Conservation (phyloP, 2,797 vertebrate genomes). For the Falco berigora region DNA sequence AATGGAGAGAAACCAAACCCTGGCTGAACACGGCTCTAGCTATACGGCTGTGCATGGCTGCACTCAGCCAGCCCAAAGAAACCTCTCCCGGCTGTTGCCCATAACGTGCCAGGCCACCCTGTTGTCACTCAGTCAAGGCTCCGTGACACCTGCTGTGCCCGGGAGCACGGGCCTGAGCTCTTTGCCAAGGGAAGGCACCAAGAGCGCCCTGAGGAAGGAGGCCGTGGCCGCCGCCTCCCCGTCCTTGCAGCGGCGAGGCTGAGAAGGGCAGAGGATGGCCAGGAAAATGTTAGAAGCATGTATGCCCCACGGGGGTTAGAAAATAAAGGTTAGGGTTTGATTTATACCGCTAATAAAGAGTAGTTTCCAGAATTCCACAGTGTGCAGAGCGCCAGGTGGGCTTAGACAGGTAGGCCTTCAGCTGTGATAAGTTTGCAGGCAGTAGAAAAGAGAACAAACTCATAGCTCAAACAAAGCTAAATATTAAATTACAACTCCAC, state of each 20-base stretch:
- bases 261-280: not conserved
- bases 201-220: too few species aligned
- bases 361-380: not conserved
- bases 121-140: not conserved
- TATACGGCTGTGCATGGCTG: not conserved
- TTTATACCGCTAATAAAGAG: not conserved
- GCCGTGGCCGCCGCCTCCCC: not conserved
- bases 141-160: rapidly evolving
- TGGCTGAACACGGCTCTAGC: not conserved
- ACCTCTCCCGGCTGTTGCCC: not conserved
- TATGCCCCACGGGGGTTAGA: not conserved
- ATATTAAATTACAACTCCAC: not conserved
- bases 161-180: not conserved
- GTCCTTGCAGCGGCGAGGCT: not conserved
- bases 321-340: not conserved
- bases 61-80: not conserved
- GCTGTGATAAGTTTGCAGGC: not conserved
- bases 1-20: not conserved
- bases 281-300: not conserved
- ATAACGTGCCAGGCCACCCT: not conserved
- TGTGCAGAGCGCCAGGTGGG: not conserved
- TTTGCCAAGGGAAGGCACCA: not conserved
- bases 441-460: not conserved
- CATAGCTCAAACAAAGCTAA: not conserved
- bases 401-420: not conserved